Percentiles rank a stretch among this genome's conserved stretches.
Evolutionary conservation across 2,113 vertebrate genomes (phyloP).

Genomic region (pig (Sus scrofa)): DNA sequence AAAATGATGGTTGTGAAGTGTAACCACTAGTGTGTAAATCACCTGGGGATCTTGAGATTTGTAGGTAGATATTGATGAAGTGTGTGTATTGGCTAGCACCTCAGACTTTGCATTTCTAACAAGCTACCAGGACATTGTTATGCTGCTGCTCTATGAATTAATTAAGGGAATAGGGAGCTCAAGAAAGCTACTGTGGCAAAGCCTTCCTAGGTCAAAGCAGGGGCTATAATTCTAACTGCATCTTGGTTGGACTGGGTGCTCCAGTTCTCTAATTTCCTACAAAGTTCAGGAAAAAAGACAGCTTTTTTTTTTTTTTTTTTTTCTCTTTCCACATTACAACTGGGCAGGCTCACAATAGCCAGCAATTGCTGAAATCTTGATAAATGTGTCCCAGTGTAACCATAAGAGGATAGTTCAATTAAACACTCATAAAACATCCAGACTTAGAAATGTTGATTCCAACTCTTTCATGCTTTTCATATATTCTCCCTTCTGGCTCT

Average conservation of each 20-base stretch:
- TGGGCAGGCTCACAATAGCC: conserved; percentile 52
- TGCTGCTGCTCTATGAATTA: neutral
- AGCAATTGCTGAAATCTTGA: conserved; percentile 78
- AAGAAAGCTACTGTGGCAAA: neutral
- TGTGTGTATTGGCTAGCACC: neutral
- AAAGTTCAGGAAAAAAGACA: conserved; percentile 32
- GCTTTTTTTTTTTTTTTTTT: neutral
- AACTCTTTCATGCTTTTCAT: conserved; percentile 67
- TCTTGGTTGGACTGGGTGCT: neutral
- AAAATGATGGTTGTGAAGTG: neutral
- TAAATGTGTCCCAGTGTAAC: conserved; percentile 71
- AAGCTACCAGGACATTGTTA: neutral
- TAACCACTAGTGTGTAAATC: neutral
- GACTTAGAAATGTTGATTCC: conserved; percentile 64
- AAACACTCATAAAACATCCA: conserved; percentile 77
- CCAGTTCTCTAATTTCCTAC: neutral
- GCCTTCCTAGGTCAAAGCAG: neutral
- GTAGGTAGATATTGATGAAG: neutral
- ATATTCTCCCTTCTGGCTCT: conserved; percentile 77
- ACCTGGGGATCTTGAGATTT: neutral
- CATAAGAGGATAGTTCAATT: conserved; percentile 77
- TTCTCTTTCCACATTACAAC: conserved; percentile 19
- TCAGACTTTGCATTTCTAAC: conserved; percentile 27
- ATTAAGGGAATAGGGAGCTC: neutral
- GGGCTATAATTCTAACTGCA: neutral